phyloP scores from a whole-genome alignment of 2,113 vertebrate genomes.

The Amia ocellicauda region DNA sequence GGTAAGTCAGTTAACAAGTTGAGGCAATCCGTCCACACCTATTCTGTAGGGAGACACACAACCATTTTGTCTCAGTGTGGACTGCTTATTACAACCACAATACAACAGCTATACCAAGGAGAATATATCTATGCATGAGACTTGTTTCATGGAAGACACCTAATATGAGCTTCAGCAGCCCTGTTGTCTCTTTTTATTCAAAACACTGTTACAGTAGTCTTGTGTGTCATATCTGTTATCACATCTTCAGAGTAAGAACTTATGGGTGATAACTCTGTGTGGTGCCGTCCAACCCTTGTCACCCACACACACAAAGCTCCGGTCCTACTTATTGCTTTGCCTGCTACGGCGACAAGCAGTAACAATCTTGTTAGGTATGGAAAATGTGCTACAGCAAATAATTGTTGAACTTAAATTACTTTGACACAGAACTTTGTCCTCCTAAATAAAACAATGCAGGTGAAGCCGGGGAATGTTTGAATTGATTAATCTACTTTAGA shows the following conservation, averaged over 20 bases:
- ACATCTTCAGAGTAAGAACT: not conserved
- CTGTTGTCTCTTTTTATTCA: fast-evolving
- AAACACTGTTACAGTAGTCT: slow-evolving; percentile 13
- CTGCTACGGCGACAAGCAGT: slow-evolving; percentile 33
- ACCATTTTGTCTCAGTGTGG: not conserved
- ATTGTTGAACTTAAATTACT: no score
- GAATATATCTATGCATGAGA: not conserved
- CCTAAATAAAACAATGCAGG: no score
- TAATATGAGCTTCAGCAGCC: not conserved
- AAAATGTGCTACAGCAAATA: no score
- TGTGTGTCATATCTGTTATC: slow-evolving; percentile 20
- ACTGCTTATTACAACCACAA: not conserved
- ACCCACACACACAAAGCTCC: slow-evolving; percentile 27
- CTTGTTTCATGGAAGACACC: not conserved
- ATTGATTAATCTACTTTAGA: no score
- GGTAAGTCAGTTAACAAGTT: slow-evolving; percentile 42
- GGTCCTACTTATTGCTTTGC: slow-evolving; percentile 26
- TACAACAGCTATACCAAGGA: not conserved
- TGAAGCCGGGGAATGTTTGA: no score
- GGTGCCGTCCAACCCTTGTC: slow-evolving; percentile 5
- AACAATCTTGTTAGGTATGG: slow-evolving; percentile 28
- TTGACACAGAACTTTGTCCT: no score
- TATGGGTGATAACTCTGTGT: slow-evolving; percentile 4
- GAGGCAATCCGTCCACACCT: slow-evolving; percentile 36
- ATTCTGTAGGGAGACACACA: slow-evolving; percentile 15